Evolutionary conservation across 2,113 vertebrate species (phyloP).

Genomic region (Penelope pileata): DNA sequence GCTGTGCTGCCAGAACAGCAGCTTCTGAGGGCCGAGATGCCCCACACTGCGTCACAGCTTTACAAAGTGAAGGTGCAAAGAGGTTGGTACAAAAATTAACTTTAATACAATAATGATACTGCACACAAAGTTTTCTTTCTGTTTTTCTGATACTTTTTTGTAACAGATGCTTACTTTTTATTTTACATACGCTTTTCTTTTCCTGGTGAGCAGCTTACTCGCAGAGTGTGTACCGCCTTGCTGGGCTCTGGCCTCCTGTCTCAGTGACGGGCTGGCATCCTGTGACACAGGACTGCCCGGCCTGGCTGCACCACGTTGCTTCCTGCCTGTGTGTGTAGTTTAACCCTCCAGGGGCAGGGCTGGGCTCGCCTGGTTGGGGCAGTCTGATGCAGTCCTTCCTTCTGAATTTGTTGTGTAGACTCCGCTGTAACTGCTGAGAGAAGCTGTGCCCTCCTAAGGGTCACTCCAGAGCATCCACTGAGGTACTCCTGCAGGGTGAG

Average conservation of each 20-base stretch:
- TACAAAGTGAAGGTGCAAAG: neutral
- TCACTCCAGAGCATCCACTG: neutral
- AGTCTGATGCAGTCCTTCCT: neutral
- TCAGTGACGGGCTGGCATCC: too few species aligned
- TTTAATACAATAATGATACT: neutral
- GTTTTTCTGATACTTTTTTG: too few species aligned
- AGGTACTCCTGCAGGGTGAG: neutral
- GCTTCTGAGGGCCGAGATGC: neutral
- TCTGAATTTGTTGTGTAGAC: neutral
- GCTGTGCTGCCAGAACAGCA: neutral
- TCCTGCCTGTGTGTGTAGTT: neutral
- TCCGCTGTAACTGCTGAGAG: neutral
- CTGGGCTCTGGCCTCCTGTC: neutral
- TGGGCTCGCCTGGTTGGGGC: neutral
- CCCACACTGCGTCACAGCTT: rapidly evolving
- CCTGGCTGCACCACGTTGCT: too few species aligned
- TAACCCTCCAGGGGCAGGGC: neutral
- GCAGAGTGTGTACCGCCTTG: neutral
- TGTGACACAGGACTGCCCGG: too few species aligned
- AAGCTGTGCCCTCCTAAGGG: neutral
- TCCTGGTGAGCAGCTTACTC: neutral
- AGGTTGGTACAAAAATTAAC: neutral
- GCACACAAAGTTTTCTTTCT: neutral
- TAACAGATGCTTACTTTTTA: neutral
- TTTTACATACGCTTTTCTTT: too few species aligned